These are phyloP conservation scores for Cynopterus sphinx DNA, from an alignment of 2,797 vertebrate genomes.

Conservation along the genomic window DNA sequence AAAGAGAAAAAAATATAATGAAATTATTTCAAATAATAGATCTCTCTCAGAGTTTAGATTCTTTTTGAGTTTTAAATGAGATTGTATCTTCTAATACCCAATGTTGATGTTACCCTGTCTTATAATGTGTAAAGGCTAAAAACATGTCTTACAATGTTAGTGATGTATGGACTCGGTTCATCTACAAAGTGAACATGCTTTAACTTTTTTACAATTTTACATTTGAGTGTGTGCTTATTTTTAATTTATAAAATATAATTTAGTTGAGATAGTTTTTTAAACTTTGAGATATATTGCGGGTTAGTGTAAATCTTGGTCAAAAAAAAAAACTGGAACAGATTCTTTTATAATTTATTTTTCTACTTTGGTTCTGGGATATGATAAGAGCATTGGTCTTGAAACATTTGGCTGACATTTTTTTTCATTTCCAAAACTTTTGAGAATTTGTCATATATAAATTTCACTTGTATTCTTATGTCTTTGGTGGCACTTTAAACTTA, in stretches of 20 bases:
- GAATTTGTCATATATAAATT: slow-evolving; percentile 22
- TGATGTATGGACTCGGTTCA: neutral
- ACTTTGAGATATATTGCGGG: neutral
- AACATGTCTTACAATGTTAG: neutral
- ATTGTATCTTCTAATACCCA: neutral
- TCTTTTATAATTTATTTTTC: neutral
- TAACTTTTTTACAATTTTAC: neutral
- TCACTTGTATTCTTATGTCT: neutral
- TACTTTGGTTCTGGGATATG: neutral
- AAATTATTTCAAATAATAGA: slow-evolving; percentile 11
- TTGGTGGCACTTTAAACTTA: neutral
- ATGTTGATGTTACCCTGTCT: neutral
- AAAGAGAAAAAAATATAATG: neutral
- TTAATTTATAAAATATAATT: slow-evolving; percentile 50
- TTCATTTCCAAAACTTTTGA: slow-evolving; percentile 9
- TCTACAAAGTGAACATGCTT: neutral
- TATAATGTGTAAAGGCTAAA: slow-evolving; percentile 9
- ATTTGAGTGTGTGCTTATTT: slow-evolving; percentile 26
- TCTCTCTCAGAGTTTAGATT: neutral
- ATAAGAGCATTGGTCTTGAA: slow-evolving; percentile 22
- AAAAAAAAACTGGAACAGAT: neutral
- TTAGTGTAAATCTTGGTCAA: slow-evolving; percentile 18
- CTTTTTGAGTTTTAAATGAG: slow-evolving; percentile 34
- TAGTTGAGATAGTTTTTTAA: slow-evolving; percentile 18
- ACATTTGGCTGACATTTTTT: neutral